Evolutionary conservation across 2,888 invertebrate species (phyloP).

Genomic region (Ectobius pallidus): DNA sequence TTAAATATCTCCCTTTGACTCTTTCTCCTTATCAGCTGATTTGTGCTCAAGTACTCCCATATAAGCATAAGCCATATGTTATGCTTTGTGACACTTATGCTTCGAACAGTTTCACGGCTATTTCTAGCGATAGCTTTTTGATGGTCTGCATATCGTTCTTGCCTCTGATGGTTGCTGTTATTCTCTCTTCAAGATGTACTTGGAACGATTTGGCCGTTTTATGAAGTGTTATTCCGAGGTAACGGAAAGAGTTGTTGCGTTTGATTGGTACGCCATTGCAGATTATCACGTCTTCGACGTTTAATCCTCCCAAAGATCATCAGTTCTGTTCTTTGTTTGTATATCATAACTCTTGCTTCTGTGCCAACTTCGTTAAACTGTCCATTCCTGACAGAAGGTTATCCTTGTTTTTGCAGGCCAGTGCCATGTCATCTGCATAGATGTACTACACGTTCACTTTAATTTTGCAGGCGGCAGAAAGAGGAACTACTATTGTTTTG

Average conservation of each 20-base stretch:
- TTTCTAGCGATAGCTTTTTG: conserved; percentile 5
- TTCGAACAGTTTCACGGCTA: conserved; percentile 10
- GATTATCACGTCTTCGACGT: background rate
- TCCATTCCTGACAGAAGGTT: background rate
- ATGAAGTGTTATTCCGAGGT: too few species aligned
- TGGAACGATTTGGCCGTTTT: too few species aligned
- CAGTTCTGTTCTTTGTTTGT: background rate
- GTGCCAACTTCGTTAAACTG: background rate
- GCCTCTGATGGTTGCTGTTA: background rate
- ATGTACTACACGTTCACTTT: too few species aligned
- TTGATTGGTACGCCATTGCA: background rate
- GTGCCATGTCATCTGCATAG: background rate
- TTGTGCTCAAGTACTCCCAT: background rate
- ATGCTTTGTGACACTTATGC: background rate
- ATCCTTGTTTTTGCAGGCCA: background rate
- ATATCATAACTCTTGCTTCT: background rate
- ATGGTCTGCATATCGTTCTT: background rate
- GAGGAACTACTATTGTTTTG: too few species aligned
- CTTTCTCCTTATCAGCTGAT: background rate
- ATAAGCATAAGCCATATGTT: background rate
- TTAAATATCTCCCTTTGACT: background rate
- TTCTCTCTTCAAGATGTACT: too few species aligned
- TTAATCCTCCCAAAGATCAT: background rate
- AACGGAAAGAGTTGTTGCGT: background rate
- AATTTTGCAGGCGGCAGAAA: too few species aligned